Base-by-base conservation (phyloP, 2,113 vertebrate species). In the Tragulus kanchil region DNA sequence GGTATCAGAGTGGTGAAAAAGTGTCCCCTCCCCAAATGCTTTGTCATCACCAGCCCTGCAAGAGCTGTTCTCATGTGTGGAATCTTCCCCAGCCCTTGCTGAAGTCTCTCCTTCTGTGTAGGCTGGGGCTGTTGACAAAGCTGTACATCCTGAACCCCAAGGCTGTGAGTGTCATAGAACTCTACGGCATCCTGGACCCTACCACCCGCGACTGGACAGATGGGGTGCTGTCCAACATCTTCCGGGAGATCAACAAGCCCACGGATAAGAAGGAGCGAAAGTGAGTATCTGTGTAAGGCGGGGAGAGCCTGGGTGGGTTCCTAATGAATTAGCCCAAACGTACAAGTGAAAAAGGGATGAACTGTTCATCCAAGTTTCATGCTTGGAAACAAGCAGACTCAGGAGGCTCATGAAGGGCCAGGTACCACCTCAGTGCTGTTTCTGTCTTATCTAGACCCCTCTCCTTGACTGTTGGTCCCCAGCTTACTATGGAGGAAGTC, bases 151-250 rank as follows among this genome's bases (percentile, higher is more conserved):
- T 99, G 97, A 99, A 99, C 98, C 99, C 99, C 83, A 99, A 99
- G 98, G 99, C 99, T 5, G 98, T 99, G 98, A 99, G 99, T 64
- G 99, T 99, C 92, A 99, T 99, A 78, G 99, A 99, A 96, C 98
- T 99, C 6, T 99, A 99, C 3, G 99, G 99, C 86, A 98, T 99
- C 96, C 98, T 99, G 97, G 99, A 99, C 94, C 99, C 99, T 17
- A 98, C 98, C 90, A 99, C 99, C 1, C 98, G 99, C 54, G 99
- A 99, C 98, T 99, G 99, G 99, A 99, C 99, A 0, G 99, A 99
- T 62, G 99, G 99, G 90, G 99, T 99, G 89, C 97, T 99, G 96
- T 99, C 99, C 14, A 99, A 99, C 98, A 99, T 99, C 97, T 99
- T 99, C 97, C 98, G 99, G 85, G 99, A 99, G 42, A 99, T 99